Conservation (phyloP, 2,797 vertebrate genomes). For the Poeciliopsis infans region DNA sequence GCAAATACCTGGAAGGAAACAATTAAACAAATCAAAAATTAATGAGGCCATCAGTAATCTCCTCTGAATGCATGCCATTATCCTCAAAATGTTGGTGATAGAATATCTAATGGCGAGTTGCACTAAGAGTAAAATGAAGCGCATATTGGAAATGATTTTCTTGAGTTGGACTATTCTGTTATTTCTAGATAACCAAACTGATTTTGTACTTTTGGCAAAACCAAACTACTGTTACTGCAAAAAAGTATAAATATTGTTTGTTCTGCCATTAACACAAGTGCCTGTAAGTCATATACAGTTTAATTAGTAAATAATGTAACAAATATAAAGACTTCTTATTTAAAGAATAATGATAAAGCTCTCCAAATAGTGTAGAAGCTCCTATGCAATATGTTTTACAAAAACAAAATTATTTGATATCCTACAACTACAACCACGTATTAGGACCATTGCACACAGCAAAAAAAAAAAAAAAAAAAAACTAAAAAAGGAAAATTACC, state of each 20-base stretch:
- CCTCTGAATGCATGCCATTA: not conserved
- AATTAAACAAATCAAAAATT: not conserved
- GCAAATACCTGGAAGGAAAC: slow-evolving; percentile 86
- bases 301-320: not conserved
- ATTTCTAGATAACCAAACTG: not conserved
- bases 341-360: not conserved
- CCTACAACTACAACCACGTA: not conserved
- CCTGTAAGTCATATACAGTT: not conserved
- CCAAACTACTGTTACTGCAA: not conserved
- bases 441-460: too few relatives aligned
- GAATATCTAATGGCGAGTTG: not conserved
- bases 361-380: not conserved
- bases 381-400: not conserved
- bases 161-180: not conserved
- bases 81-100: not conserved
- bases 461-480: too few relatives aligned
- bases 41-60: not conserved
- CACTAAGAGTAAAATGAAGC: not conserved
- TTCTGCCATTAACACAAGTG: not conserved
- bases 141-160: not conserved
- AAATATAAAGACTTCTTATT: not conserved
- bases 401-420: not conserved
- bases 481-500: too few relatives aligned
- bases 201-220: not conserved
- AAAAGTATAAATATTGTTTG: not conserved